These are phyloP conservation scores for Crotalus adamanteus DNA, from an alignment of 2,797 vertebrate species.

Conservation along the genomic window DNA sequence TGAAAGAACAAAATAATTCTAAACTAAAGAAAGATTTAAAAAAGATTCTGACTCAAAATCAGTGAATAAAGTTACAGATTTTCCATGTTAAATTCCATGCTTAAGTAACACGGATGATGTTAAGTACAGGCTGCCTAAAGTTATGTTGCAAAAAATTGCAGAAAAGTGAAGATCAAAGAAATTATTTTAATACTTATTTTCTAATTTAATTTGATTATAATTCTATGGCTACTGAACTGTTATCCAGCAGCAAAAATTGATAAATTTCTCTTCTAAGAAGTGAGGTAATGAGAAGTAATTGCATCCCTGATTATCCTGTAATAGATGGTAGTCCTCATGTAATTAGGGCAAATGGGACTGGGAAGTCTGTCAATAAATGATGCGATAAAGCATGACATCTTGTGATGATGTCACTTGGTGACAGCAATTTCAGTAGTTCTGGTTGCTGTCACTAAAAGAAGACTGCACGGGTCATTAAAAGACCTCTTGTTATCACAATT, in stretches of 20 bases:
- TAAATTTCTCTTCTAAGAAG: neutral
- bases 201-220: neutral
- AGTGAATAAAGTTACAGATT: neutral
- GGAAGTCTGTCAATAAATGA: neutral
- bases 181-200: neutral
- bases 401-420: neutral
- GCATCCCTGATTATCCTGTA: neutral
- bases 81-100: neutral
- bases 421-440: too few relatives aligned
- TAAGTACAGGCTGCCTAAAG: neutral
- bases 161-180: neutral
- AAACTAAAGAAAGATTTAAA: conserved; percentile 1
- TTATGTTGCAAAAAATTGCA: neutral
- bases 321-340: neutral
- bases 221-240: neutral
- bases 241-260: neutral
- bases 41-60: neutral
- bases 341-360: neutral
- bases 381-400: neutral
- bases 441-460: neutral
- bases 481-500: neutral
- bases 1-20: conserved; percentile 29
- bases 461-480: neutral
- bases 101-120: neutral
- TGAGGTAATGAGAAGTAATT: neutral